Conservation (phyloP, 2,797 vertebrate genomes). For the Alfaro cultratus region DNA sequence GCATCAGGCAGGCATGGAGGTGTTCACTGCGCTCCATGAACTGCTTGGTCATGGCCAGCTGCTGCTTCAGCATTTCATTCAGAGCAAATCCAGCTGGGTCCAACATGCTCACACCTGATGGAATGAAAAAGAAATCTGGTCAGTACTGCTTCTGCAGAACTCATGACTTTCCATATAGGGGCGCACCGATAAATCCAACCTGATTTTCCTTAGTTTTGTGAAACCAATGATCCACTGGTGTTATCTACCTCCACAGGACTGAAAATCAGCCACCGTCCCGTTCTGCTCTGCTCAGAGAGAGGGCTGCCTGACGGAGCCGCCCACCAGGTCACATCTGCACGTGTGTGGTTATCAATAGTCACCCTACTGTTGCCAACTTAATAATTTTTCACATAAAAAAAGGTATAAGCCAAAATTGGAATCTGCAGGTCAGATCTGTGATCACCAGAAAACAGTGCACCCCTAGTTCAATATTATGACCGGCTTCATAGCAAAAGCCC, state of each 20-base stretch:
- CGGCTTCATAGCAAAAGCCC: background rate
- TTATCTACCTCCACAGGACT: background rate
- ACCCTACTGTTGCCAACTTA: too few species aligned
- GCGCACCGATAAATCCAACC: background rate
- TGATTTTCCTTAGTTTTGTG: background rate
- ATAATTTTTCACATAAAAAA: too few species aligned
- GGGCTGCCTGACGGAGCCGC: too few species aligned
- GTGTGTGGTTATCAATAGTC: too few species aligned
- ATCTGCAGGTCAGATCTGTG: too few species aligned
- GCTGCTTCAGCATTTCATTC: constrained; percentile 87
- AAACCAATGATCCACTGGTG: background rate
- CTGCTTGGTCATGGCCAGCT: constrained; percentile 81
- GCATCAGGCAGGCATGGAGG: constrained; percentile 80
- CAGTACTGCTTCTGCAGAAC: background rate
- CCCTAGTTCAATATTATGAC: background rate
- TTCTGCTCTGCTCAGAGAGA: background rate
- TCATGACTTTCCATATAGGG: background rate
- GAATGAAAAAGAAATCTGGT: background rate
- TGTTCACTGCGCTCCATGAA: constrained; percentile 78
- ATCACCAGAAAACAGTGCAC: too few species aligned
- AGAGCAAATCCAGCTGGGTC: constrained; percentile 78
- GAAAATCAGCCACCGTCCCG: background rate
- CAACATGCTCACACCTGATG: constrained; percentile 80
- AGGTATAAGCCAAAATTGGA: too few species aligned
- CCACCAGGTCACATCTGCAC: too few species aligned